Base-by-base conservation (phyloP, 2,888 invertebrate genomes). In the Drosophila recens region DNA sequence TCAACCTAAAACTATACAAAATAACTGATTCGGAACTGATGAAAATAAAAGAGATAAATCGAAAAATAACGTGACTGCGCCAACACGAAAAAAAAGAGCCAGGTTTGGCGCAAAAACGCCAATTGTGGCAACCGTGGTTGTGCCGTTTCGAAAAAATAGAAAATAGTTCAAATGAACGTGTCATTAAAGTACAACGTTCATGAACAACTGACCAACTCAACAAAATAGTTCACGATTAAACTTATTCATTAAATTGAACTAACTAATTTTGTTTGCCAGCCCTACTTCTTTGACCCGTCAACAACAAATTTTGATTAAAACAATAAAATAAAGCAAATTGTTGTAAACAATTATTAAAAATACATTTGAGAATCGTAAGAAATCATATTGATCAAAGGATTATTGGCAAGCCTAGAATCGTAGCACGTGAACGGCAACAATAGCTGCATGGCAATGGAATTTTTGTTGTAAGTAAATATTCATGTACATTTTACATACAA, bases 391-490 rank as follows among this genome's bases (percentile, higher is more conserved):
- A 45, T 57, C 4, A 48, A 63, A 30, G 36, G 36, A 43, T 49
- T 63, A 38, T 49, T 45, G 49, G 43, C 42, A 38, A 53, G 51
- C 20, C 48, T 9, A 36, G 17, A 61, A 63, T 34, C 33, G 49
- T 36, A 64, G 49, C 57, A 54, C 67, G 70, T 72, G 49, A 63
- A 79, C 63, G 74, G 48, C 79, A 80, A 72, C 61, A 66, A 66
- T 51, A 72, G 80, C 73, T 84, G 82, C 66, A 82, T 79, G 80
- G 84, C 84, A 71, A 92, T 92, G 92, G 92, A 92, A 80, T 92
- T 92, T 90, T 90, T 92, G 82, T 92, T 92, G 92, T 92, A 90
- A 92, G 92, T 91, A 89, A 68, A 66, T 75, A 48, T 59, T 23
- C 36, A 53, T 61, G 46, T 53, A 73, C 13, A 65, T 49, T 59